These are phyloP conservation scores for Phalloptychus januarius DNA, from an alignment of 2,797 vertebrate genomes.

Conservation along the genomic window DNA sequence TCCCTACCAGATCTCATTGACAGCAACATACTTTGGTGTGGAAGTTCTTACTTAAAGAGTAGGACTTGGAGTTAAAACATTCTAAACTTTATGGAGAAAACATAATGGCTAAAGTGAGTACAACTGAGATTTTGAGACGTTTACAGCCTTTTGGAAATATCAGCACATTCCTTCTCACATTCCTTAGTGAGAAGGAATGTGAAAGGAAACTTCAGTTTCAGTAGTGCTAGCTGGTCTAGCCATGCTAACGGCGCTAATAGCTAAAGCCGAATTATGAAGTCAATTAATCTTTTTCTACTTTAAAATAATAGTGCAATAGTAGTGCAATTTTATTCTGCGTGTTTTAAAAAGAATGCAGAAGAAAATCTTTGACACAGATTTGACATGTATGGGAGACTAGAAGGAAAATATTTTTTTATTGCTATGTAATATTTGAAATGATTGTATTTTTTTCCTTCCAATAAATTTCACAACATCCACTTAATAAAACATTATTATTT, in stretches of 20 bases:
- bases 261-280: background rate
- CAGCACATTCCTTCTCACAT: too few species aligned
- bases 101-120: background rate
- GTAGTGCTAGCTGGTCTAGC: background rate
- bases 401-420: background rate
- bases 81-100: background rate
- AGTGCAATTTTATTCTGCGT: background rate
- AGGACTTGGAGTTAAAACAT: background rate
- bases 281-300: background rate
- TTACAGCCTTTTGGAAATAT: background rate
- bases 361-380: background rate
- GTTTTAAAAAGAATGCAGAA: background rate
- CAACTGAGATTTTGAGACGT: background rate
- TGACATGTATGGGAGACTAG: background rate
- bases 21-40: background rate
- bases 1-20: too few species aligned
- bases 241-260: background rate
- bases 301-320: background rate
- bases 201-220: background rate
- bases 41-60: background rate
- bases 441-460: background rate
- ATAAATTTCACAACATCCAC: background rate
- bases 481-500: background rate
- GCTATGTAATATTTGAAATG: too few species aligned
- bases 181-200: too few species aligned